These are phyloP conservation scores for Cydia pomonella DNA, from an alignment of 1,140 invertebrate genomes.

Conservation along the genomic window DNA sequence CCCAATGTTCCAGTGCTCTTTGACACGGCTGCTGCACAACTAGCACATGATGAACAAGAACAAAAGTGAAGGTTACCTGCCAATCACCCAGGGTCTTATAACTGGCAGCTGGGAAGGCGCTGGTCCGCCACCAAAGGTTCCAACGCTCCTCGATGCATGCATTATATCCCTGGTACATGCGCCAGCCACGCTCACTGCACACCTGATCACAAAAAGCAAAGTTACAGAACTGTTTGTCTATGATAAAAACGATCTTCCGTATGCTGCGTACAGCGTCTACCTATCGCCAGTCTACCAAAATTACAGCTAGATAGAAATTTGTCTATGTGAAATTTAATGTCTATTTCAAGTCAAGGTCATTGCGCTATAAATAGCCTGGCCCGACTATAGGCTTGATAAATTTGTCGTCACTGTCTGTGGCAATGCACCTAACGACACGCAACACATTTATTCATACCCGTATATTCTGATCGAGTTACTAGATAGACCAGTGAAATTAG, in stretches of 20 bases:
- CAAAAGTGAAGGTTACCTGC: slow-evolving; percentile 82
- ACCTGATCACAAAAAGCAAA: slow-evolving; percentile 78
- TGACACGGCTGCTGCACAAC: not conserved
- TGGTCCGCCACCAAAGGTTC: slow-evolving; percentile 92
- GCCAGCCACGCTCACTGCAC: slow-evolving; percentile 90
- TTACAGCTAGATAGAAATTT: too few relatives aligned
- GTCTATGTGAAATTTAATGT: slow-evolving; percentile 7
- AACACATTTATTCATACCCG: not conserved
- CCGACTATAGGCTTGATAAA: slow-evolving; percentile 4
- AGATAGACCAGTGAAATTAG: too few relatives aligned
- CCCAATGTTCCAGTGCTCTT: too few relatives aligned
- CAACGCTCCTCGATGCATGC: slow-evolving; percentile 84
- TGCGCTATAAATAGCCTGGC: slow-evolving; percentile 1
- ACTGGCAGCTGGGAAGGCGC: slow-evolving; percentile 85
- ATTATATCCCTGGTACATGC: slow-evolving; percentile 83
- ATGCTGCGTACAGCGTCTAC: too few relatives aligned
- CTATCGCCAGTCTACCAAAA: too few relatives aligned
- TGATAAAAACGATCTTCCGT: too few relatives aligned
- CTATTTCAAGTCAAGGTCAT: slow-evolving; percentile 11
- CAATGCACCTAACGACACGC: slow-evolving; percentile 12
- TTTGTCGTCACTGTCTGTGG: not conserved
- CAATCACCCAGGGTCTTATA: slow-evolving; percentile 86
- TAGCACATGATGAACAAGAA: not conserved
- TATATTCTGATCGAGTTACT: not conserved
- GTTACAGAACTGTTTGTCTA: too few relatives aligned